Evolutionary conservation across 2,113 vertebrate genomes (phyloP).

Genomic region (Dissostichus mawsoni): DNA sequence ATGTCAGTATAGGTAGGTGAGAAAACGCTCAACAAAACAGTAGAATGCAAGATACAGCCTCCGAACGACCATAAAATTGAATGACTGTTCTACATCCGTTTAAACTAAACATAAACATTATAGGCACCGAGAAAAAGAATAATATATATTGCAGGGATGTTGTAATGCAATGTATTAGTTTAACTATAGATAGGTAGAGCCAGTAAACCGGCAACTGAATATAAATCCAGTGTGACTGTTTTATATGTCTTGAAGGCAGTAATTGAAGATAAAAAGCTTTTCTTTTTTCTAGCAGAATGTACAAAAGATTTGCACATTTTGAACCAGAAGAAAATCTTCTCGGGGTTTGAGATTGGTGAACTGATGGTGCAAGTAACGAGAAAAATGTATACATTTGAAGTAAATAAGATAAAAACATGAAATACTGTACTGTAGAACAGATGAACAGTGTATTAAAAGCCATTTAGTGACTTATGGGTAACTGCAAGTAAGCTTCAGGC

Average conservation of each 20-base stretch:
- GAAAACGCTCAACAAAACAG: not conserved
- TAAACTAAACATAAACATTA: not conserved
- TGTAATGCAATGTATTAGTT: not conserved
- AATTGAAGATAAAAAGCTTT: not conserved
- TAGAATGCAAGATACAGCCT: not conserved
- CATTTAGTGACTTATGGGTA: not conserved
- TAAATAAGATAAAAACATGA: too few relatives aligned
- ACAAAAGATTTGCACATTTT: not conserved
- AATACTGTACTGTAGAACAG: too few relatives aligned
- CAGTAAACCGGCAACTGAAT: not conserved
- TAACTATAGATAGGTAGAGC: not conserved
- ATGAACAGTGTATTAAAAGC: not conserved
- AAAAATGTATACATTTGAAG: too few relatives aligned
- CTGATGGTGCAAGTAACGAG: too few relatives aligned
- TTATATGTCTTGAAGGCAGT: not conserved
- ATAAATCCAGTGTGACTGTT: not conserved
- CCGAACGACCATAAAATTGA: not conserved
- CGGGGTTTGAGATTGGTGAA: too few relatives aligned
- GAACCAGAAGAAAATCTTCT: not conserved
- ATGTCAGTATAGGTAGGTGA: not conserved
- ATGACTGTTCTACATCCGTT: not conserved
- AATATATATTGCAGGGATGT: not conserved
- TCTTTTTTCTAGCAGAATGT: not conserved
- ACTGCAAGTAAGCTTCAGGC: not conserved
- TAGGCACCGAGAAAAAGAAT: too few relatives aligned